Evolutionary conservation across 2,888 invertebrate species (phyloP), one percentile per base, ranked within the genome.

Genomic region (Strigamia maritima): DNA sequence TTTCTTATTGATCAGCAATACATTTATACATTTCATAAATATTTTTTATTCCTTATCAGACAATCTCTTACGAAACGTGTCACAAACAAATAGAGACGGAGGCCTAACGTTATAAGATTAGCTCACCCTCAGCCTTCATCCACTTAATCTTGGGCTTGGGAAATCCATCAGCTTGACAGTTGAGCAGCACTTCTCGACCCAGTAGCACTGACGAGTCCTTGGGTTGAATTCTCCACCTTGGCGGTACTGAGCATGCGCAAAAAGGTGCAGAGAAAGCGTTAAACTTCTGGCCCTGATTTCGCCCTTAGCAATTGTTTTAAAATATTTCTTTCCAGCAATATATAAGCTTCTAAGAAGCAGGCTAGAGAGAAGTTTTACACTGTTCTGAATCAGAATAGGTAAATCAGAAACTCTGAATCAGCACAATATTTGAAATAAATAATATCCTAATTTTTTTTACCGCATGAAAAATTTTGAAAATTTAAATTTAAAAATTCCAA

Each of bases 81-180:
- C 70, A 28, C 70, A 70, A 70, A 70, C 70, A 70, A 70, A 70
- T 70, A 14, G 70, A 70, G 28, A 70, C 19, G 1, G 7, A 26
- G 28, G 10, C 26, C 60, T 28, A 70, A 70, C 70, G 26, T 28
- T 28, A 70, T 28, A 28, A 70, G 70, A 70, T 70, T 70, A 70
- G 24, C 28, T 70, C 31, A 81, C 81, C 80, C 78, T 80, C 77
- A 44, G 81, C 75, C 12, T 81, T 74, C 80, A 80, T 80, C 81
- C 81, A 81, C 38, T 79, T 79, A 31, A 80, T 79, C 38, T 74
- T 38, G 24, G 81, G 81, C 60, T 80, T 79, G 1, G 81, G 81
- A 65, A 80, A 81, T n/a, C 81, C 81, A 75, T 79, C 81, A 19
- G 80, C 80, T 77, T 70, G 79, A 38, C 81, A 81, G 78, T 81